Evolutionary conservation across 2,797 vertebrate species (phyloP).

Genomic region (Apogon talboti): DNA sequence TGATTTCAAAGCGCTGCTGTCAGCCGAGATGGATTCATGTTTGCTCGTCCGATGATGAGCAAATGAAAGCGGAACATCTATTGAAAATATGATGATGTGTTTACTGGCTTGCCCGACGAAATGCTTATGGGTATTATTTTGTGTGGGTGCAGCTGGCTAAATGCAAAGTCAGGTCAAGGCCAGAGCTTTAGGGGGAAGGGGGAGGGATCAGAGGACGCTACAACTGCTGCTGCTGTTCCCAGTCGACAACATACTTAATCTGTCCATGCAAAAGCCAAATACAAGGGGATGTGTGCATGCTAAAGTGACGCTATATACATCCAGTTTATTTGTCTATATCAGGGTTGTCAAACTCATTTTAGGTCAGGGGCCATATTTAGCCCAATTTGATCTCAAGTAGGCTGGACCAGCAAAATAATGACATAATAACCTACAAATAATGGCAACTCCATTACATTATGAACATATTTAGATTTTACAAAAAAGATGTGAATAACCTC

Average conservation of each 20-base stretch:
- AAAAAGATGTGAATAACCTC: too few species aligned
- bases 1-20: background rate
- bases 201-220: background rate
- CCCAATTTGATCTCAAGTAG: too few species aligned
- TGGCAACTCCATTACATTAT: too few species aligned
- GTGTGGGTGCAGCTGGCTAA: conserved; percentile 11
- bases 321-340: background rate
- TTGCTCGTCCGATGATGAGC: background rate
- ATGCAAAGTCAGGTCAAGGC: conserved; percentile 36
- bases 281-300: background rate
- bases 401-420: too few species aligned
- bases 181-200: conserved; percentile 3
- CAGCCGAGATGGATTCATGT: conserved; percentile 13
- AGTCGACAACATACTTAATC: background rate
- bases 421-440: too few species aligned
- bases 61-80: background rate
- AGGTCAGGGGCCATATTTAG: too few species aligned
- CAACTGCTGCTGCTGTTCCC: conserved; percentile 17
- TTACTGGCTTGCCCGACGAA: background rate
- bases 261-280: conserved; percentile 5
- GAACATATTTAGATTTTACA: too few species aligned
- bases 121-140: background rate
- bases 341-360: too few species aligned
- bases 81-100: background rate
- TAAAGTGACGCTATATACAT: background rate